Conservation (phyloP, 2,888 invertebrate species). For the Cacoxenus indagator region DNA sequence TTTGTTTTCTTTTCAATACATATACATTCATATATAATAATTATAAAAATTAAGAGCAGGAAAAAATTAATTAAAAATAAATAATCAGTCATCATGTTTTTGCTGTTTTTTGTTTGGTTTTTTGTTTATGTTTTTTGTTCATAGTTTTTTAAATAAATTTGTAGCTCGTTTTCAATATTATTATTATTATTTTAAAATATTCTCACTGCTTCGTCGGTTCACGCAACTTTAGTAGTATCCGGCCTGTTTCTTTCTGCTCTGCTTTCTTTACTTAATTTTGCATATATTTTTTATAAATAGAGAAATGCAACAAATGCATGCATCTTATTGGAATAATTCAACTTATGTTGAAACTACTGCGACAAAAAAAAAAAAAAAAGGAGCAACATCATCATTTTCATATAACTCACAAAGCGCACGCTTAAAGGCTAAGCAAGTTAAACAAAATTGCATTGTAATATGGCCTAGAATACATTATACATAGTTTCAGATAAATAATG, state of each 20-base stretch:
- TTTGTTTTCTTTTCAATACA: neutral
- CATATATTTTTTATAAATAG: neutral
- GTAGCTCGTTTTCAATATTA: neutral
- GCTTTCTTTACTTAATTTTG: neutral
- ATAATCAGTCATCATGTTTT: constrained; percentile 13
- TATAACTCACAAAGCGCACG: neutral
- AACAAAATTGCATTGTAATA: neutral
- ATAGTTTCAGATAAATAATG: neutral
- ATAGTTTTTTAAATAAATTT: constrained; percentile 1
- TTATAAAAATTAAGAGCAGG: neutral
- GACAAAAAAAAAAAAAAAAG: neutral
- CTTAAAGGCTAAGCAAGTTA: neutral
- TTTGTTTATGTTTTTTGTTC: no score
- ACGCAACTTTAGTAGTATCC: no score
- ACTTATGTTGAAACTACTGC: no score
- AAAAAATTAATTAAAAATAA: constrained; percentile 9
- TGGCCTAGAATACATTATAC: neutral
- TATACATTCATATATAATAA: neutral
- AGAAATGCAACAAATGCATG: constrained; percentile 6
- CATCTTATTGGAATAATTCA: constrained; percentile 4
- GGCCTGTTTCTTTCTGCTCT: neutral
- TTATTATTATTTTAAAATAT: neutral
- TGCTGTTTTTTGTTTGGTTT: no score
- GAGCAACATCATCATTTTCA: no score
- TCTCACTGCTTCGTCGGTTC: no score